Conservation (phyloP, 2,113 vertebrate genomes). For the Bos taurus region DNA sequence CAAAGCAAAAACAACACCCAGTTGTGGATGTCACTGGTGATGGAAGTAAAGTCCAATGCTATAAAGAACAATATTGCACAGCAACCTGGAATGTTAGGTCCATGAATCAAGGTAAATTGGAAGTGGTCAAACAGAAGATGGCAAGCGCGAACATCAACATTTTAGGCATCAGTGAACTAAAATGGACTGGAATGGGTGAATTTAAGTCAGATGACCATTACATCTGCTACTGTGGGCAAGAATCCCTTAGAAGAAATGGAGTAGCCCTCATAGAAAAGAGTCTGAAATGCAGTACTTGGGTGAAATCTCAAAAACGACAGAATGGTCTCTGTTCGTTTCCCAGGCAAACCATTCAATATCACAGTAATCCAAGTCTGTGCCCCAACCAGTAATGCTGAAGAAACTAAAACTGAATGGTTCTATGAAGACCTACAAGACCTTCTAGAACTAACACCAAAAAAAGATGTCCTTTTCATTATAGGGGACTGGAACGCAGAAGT, state of each 20-base stretch:
- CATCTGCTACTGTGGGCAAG: neutral
- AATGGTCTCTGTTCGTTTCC: neutral
- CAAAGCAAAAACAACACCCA: neutral
- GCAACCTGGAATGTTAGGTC: neutral
- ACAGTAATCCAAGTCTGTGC: neutral
- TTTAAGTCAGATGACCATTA: neutral
- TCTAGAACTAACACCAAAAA: neutral
- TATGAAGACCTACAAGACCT: neutral
- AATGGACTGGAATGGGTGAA: neutral
- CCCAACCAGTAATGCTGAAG: neutral
- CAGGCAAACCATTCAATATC: neutral
- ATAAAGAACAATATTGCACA: neutral
- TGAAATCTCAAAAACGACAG: neutral
- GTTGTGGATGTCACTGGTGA: neutral
- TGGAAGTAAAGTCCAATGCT: neutral
- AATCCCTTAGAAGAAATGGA: neutral
- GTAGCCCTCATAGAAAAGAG: neutral
- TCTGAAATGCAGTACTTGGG: neutral
- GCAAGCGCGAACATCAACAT: neutral
- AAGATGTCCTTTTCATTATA: neutral
- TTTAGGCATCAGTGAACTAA: neutral
- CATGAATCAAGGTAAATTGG: neutral
- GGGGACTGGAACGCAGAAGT: neutral
- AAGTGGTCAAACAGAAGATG: neutral
- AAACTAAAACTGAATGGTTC: neutral